Base-by-base conservation (phyloP, 2,888 invertebrate genomes). In the Ennomos fuscantarius region DNA sequence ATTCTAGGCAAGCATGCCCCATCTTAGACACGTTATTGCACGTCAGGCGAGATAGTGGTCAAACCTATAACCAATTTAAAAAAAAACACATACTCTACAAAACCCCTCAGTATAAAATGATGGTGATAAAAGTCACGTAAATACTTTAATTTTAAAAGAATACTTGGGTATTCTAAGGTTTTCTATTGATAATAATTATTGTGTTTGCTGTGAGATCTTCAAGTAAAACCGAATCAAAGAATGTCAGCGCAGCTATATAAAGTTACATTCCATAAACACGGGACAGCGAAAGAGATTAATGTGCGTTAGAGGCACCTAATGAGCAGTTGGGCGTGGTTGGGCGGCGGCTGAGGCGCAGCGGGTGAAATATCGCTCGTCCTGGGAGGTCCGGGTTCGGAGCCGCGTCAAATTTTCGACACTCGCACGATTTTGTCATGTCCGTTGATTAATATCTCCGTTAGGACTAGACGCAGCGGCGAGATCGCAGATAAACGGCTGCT, bases 371-470 rank as follows among this genome's bases (percentile, higher is more conserved):
- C 77, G 86, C 79, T 84, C 87, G 72, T 79, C 86, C 81, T 89
- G 91, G 89, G 91, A 89, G 90, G 91, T 90, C 91, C 76, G 73
- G 74, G 75, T 74, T 78, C 74, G 61, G 69, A 69, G 71, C 79
- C 76, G 79, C 82, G 80, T 83, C 86, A 84, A 75, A 89, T 87
- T 89, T 89, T 90, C 89, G 89, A 89, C 91, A 90, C 89, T 84
- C 73, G 85, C 87, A 89, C 85, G 87, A 89, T 89, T 90, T 89
- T 90, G 90, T 89, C 89, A 87, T 89, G 82, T 79, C 68, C 62
- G 72, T 77, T 87, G 89, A 89, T 90, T 85, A 82, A 89, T 90
- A 86, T 89, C 86, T 82, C 73, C 68, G 73, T 78, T 76, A 45
- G 58, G 15, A 48, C 60, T 77, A 78, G 79, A 76, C 74, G 72